Conservation (phyloP, 2,113 vertebrate genomes). For the Oophaga pumilio region DNA sequence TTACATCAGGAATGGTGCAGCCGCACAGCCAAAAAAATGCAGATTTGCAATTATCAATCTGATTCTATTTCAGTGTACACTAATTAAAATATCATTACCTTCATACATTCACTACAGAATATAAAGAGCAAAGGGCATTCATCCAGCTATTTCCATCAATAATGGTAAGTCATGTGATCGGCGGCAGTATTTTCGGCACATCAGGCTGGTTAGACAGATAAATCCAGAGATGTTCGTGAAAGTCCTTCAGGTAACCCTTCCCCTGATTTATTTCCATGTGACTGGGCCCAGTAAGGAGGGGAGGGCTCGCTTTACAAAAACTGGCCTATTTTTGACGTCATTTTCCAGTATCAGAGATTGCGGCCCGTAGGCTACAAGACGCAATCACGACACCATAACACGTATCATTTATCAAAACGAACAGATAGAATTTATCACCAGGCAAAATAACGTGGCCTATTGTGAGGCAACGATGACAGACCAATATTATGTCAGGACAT, state of each 20-base stretch:
- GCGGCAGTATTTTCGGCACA: background rate
- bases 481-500: constrained; percentile 11
- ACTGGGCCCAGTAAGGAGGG: background rate
- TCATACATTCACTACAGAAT: background rate
- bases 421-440: constrained; percentile 3
- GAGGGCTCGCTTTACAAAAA: background rate
- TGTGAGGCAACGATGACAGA: constrained; percentile 25
- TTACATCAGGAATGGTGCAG: constrained; percentile 14
- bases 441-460: background rate
- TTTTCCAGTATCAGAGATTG: constrained; percentile 1
- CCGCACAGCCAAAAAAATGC: background rate
- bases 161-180: background rate
- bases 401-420: constrained; percentile 23
- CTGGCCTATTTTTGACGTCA: background rate
- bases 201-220: background rate
- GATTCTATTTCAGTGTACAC: background rate
- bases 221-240: background rate
- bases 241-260: background rate
- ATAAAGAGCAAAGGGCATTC: background rate
- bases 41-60: constrained; percentile 23
- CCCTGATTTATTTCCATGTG: background rate
- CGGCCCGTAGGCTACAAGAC: constrained; percentile 17
- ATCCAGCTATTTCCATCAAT: background rate
- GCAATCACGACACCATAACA: constrained; percentile 17
- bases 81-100: background rate